Conservation (phyloP, 2,797 vertebrate genomes). For the Mastacembelus armatus region DNA sequence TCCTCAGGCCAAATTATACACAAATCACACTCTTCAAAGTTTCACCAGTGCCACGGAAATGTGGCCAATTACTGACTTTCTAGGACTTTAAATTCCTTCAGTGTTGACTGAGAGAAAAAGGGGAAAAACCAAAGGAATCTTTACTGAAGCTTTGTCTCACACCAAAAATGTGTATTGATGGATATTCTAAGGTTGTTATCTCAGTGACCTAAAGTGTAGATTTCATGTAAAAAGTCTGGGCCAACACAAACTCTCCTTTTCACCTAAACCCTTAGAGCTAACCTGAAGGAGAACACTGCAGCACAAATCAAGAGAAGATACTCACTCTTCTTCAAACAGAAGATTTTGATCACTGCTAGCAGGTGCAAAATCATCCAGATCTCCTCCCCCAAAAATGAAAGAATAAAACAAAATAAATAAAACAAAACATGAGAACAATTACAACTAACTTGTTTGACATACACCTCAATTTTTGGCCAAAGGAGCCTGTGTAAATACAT, state of each 20-base stretch:
- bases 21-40: slow-evolving; percentile 55
- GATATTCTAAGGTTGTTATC: slow-evolving; percentile 42
- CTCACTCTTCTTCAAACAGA: neutral
- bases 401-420: too few species aligned
- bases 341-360: slow-evolving; percentile 10
- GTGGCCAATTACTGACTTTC: slow-evolving; percentile 25
- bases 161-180: slow-evolving; percentile 23
- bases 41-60: slow-evolving; percentile 29
- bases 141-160: slow-evolving; percentile 27
- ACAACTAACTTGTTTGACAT: slow-evolving; percentile 42
- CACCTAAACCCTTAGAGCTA: too few species aligned
- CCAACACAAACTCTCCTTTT: slow-evolving; percentile 17
- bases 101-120: slow-evolving; percentile 30
- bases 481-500: slow-evolving; percentile 34
- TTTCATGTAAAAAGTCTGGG: slow-evolving; percentile 26
- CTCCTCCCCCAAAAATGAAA: neutral
- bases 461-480: slow-evolving; percentile 21
- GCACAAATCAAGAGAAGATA: slow-evolving; percentile 21
- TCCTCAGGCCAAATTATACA: slow-evolving; percentile 63
- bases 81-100: slow-evolving; percentile 50
- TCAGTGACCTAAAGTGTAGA: slow-evolving; percentile 29
- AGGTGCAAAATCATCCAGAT: slow-evolving; percentile 54
- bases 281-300: neutral
- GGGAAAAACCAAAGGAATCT: slow-evolving; percentile 38
- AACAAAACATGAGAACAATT: slow-evolving; percentile 34